phyloP scores from a whole-genome alignment of 1,140 invertebrate genomes.

The Holotrichia oblita region DNA sequence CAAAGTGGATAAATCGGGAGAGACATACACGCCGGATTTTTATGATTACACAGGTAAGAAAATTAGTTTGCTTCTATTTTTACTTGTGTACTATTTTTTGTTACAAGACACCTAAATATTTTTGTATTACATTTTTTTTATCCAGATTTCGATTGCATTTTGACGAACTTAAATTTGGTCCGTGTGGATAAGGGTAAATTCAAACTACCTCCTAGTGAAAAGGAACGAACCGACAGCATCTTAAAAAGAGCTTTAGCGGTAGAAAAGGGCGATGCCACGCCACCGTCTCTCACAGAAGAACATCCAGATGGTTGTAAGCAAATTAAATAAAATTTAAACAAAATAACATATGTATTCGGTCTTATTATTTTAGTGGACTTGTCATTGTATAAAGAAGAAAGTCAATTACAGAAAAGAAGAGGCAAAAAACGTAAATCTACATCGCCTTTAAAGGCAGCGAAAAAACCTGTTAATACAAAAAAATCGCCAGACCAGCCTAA shows the following conservation, averaged over 20 bases:
- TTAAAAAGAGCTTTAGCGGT: slow-evolving; percentile 84
- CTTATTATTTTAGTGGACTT: slow-evolving; percentile 73
- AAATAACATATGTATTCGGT: slow-evolving; percentile 33
- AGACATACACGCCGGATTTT: slow-evolving; percentile 89
- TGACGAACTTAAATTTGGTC: slow-evolving; percentile 84
- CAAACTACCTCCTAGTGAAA: slow-evolving; percentile 75
- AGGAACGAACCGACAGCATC: slow-evolving; percentile 82
- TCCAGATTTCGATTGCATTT: slow-evolving; percentile 86
- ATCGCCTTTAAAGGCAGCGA: not conserved
- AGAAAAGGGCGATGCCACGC: slow-evolving; percentile 74
- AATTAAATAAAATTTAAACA: slow-evolving; percentile 33
- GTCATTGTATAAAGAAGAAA: slow-evolving; percentile 81
- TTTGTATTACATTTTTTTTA: slow-evolving; percentile 12
- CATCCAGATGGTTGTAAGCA: slow-evolving; percentile 85
- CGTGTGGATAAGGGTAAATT: slow-evolving; percentile 78
- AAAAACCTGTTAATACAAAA: slow-evolving; percentile 40
- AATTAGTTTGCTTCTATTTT: not conserved
- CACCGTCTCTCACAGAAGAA: slow-evolving; percentile 78
- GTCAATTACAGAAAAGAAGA: slow-evolving; percentile 76
- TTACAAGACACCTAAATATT: not conserved
- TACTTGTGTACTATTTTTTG: slow-evolving; percentile 22
- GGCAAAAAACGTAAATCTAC: slow-evolving; percentile 54
- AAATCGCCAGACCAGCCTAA: slow-evolving; percentile 53
- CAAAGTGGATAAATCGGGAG: slow-evolving; percentile 69
- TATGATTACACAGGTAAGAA: slow-evolving; percentile 82